Conservation (phyloP, 2,888 invertebrate species). For the Epirrhoe tristata region DNA sequence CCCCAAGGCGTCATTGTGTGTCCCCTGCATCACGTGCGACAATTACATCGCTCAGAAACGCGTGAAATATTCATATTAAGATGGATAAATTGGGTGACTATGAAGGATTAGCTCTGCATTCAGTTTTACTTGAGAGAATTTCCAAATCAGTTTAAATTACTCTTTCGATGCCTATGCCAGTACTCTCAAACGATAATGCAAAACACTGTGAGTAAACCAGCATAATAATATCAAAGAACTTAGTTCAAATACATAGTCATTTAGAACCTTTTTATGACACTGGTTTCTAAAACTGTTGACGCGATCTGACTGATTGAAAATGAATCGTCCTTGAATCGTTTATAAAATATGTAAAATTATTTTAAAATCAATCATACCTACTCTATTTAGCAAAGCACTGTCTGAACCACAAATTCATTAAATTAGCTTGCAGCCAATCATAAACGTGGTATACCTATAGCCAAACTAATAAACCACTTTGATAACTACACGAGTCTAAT, state of each 20-base stretch:
- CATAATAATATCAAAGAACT: too few species aligned
- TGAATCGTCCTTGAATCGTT: too few species aligned
- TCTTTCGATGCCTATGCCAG: too few species aligned
- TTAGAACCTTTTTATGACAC: too few species aligned
- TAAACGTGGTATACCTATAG: not conserved
- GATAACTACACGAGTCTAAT: slow-evolving; percentile 36
- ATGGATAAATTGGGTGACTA: slow-evolving; percentile 68
- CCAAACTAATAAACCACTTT: slow-evolving; percentile 35
- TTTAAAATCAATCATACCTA: not conserved
- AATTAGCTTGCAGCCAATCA: slow-evolving; percentile 4
- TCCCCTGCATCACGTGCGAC: slow-evolving; percentile 67
- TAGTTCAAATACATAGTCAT: too few species aligned
- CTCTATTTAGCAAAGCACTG: not conserved
- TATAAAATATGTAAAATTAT: too few species aligned
- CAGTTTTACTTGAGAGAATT: not conserved
- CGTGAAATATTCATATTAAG: slow-evolving; percentile 78
- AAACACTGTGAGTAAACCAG: too few species aligned
- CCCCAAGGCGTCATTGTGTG: slow-evolving; percentile 47
- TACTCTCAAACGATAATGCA: too few species aligned
- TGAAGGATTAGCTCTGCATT: slow-evolving; percentile 35
- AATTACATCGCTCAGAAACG: slow-evolving; percentile 75
- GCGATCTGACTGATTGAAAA: too few species aligned
- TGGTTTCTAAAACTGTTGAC: too few species aligned
- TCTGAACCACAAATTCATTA: not conserved
- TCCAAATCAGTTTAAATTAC: not conserved